Conservation (phyloP, 2,888 invertebrate species). For the Eumerus sabulonum region DNA sequence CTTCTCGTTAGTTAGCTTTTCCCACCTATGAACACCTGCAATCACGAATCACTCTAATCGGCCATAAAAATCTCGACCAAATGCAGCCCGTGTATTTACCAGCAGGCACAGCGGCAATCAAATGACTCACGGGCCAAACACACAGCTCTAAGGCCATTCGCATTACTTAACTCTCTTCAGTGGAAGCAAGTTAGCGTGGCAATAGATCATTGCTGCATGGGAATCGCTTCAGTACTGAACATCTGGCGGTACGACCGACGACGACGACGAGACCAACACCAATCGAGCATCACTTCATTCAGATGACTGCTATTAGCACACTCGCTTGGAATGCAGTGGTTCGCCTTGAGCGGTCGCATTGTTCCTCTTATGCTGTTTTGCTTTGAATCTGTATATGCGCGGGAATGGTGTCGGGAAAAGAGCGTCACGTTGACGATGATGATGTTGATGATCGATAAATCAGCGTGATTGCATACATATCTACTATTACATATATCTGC, state of each 20-base stretch:
- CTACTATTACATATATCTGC: too few relatives aligned
- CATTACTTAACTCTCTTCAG: constrained; percentile 56
- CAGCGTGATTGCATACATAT: too few relatives aligned
- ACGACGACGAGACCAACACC: too few relatives aligned
- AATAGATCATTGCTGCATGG: constrained; percentile 43
- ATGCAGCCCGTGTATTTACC: neutral
- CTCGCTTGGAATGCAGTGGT: constrained; percentile 25
- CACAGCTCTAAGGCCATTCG: constrained; percentile 50
- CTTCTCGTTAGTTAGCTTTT: too few relatives aligned
- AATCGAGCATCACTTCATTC: too few relatives aligned
- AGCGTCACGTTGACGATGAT: too few relatives aligned
- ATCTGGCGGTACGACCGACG: neutral
- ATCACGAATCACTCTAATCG: constrained; percentile 5
- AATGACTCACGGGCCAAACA: constrained; percentile 36
- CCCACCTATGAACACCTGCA: constrained; percentile 4
- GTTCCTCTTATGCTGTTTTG: too few relatives aligned
- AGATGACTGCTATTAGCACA: constrained; percentile 18
- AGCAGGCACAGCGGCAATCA: constrained; percentile 1
- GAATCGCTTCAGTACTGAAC: neutral
- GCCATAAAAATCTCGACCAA: neutral
- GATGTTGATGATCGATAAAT: too few relatives aligned
- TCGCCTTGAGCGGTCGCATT: constrained; percentile 18
- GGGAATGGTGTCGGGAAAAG: too few relatives aligned
- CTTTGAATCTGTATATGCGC: too few relatives aligned
- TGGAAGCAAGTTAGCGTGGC: constrained; percentile 34